Evolutionary conservation across 2,113 vertebrate genomes (phyloP).

Genomic region (Trogon melanurus): DNA sequence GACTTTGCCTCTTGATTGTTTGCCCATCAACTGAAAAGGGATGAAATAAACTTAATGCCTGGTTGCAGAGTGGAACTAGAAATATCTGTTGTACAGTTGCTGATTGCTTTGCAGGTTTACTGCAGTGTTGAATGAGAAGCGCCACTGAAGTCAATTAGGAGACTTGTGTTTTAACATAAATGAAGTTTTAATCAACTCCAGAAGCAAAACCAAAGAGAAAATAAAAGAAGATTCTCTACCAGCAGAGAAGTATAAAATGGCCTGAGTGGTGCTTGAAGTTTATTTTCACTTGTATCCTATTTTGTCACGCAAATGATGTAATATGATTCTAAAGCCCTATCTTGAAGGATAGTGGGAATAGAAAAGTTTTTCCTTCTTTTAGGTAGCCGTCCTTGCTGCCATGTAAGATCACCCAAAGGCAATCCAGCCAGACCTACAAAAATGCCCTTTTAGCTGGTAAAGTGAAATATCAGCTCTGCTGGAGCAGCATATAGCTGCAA

Average conservation of each 20-base stretch:
- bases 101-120: not conserved
- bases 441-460: not conserved
- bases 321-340: not conserved
- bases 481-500: not conserved
- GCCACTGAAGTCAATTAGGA: not conserved
- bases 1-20: not conserved
- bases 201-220: not conserved
- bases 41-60: not conserved
- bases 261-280: not conserved
- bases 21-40: not conserved
- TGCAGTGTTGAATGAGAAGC: not conserved
- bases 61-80: not conserved
- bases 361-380: not conserved
- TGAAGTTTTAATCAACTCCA: not conserved
- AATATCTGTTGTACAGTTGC: not conserved
- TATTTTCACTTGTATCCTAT: not conserved
- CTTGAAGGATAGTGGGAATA: not conserved
- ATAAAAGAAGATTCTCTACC: not conserved
- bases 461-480: not conserved
- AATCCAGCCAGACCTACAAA: not conserved
- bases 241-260: not conserved
- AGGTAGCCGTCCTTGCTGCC: not conserved
- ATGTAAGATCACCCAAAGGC: not conserved
- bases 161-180: not conserved
- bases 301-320: not conserved